Evolutionary conservation across 2,113 vertebrate genomes (phyloP).

Genomic region (Collichthys lucidus): DNA sequence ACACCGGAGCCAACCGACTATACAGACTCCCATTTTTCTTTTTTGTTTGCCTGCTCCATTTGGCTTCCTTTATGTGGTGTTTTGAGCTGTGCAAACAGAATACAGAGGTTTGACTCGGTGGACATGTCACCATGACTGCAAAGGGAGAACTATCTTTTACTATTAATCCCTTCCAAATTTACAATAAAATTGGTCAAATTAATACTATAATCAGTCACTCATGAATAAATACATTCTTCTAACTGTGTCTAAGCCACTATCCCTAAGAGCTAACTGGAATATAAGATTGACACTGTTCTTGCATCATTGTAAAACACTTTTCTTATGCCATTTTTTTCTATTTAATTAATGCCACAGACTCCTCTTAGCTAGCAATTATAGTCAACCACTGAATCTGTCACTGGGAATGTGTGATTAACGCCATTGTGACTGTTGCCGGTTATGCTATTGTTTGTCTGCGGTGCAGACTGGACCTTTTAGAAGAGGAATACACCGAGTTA

Average conservation of each 20-base stretch:
- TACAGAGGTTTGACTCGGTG: slow-evolving; percentile 20
- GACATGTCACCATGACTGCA: slow-evolving; percentile 19
- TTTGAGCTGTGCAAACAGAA: slow-evolving; percentile 34
- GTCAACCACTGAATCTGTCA: slow-evolving; percentile 9
- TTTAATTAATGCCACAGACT: slow-evolving; percentile 19
- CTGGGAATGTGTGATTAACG: slow-evolving; percentile 9
- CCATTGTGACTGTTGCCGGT: neutral
- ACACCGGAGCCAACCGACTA: slow-evolving; percentile 60
- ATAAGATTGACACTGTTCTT: slow-evolving; percentile 8
- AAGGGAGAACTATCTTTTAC: slow-evolving; percentile 20
- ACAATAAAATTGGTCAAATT: slow-evolving; percentile 18
- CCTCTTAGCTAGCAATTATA: slow-evolving; percentile 4
- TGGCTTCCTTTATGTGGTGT: slow-evolving; percentile 27
- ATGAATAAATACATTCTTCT: slow-evolving; percentile 35
- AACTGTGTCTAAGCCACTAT: slow-evolving; percentile 23
- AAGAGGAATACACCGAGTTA: slow-evolving; percentile 15
- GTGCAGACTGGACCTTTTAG: slow-evolving; percentile 8
- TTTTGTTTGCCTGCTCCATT: slow-evolving; percentile 40
- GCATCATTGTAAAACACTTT: slow-evolving; percentile 17
- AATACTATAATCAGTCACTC: slow-evolving; percentile 11
- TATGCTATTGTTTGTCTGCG: neutral
- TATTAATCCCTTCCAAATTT: slow-evolving; percentile 40
- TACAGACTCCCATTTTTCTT: slow-evolving; percentile 37
- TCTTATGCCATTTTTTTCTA: neutral
- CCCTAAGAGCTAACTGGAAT: slow-evolving; percentile 17